Evolutionary conservation across 2,797 vertebrate genomes (phyloP).

Genomic region (Tokudaia muenninki): DNA sequence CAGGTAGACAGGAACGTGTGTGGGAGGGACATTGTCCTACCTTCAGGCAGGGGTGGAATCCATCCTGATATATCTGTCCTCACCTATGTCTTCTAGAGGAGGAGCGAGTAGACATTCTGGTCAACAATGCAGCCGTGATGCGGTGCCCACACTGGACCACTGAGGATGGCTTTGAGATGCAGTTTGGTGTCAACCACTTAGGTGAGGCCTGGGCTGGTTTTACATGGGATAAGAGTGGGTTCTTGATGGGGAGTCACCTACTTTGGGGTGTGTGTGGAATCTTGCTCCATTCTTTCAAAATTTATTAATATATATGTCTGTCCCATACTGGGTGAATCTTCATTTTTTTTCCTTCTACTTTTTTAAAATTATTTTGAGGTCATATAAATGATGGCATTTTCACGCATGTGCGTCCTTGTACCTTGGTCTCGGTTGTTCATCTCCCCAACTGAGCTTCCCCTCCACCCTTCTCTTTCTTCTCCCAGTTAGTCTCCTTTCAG

Average conservation of each 20-base stretch:
- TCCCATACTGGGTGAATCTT: background rate
- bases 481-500: background rate
- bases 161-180: constrained; percentile 94
- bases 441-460: too few species aligned
- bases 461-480: background rate
- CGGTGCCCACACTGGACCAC: constrained; percentile 93
- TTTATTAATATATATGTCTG: background rate
- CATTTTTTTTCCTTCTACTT: background rate
- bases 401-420: fast-evolving
- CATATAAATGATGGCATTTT: background rate
- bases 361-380: background rate
- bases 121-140: constrained; percentile 95
- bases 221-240: background rate
- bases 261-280: background rate
- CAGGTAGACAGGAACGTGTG: fast-evolving
- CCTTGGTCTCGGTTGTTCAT: too few species aligned
- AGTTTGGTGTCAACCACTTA: constrained; percentile 93
- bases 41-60: background rate
- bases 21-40: background rate
- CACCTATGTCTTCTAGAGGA: constrained; percentile 87
- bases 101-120: constrained; percentile 90
- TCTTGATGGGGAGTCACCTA: background rate
- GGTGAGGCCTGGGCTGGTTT: constrained; percentile 85
- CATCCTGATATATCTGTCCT: fast-evolving
- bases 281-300: background rate